Evolutionary conservation across 2,797 vertebrate species (phyloP).

Genomic region (Helostoma temminkii): DNA sequence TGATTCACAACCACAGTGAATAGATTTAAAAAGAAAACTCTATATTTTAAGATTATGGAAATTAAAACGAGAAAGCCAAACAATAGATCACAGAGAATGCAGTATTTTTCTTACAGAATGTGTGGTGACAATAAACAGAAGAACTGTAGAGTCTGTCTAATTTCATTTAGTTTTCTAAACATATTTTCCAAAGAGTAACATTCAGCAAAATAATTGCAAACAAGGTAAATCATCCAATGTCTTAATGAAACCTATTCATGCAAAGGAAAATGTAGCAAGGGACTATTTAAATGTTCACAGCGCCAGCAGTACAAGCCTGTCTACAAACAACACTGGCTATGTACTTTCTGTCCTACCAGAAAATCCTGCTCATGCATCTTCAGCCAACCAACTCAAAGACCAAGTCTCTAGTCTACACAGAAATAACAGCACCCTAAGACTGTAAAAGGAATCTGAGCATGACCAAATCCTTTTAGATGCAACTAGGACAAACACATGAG

Average conservation of each 20-base stretch:
- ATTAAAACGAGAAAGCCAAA: conserved; percentile 20
- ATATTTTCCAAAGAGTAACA: not conserved
- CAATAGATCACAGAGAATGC: not conserved
- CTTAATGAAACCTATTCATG: conserved; percentile 34
- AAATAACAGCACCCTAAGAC: conserved; percentile 45
- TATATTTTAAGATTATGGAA: conserved; percentile 18
- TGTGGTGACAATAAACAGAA: not conserved
- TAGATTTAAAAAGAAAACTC: conserved; percentile 36
- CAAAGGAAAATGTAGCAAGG: conserved; percentile 27
- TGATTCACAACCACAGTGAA: conserved; percentile 30
- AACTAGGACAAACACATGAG: conserved; percentile 66
- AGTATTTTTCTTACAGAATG: not conserved
- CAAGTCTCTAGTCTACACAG: conserved; percentile 24
- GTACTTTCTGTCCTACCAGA: conserved; percentile 44
- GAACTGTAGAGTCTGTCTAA: not conserved
- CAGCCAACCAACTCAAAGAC: conserved; percentile 38
- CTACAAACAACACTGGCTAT: conserved; percentile 48
- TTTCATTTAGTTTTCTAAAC: conserved; percentile 4
- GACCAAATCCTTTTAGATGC: conserved; percentile 57
- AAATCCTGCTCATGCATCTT: conserved; percentile 31
- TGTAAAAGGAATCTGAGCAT: conserved; percentile 49
- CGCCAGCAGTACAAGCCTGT: conserved; percentile 43
- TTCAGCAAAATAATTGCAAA: conserved; percentile 6
- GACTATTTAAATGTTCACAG: conserved; percentile 51
- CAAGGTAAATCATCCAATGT: not conserved